phyloP scores from a whole-genome alignment of 2,888 invertebrate genomes.

The Globia sparganii region DNA sequence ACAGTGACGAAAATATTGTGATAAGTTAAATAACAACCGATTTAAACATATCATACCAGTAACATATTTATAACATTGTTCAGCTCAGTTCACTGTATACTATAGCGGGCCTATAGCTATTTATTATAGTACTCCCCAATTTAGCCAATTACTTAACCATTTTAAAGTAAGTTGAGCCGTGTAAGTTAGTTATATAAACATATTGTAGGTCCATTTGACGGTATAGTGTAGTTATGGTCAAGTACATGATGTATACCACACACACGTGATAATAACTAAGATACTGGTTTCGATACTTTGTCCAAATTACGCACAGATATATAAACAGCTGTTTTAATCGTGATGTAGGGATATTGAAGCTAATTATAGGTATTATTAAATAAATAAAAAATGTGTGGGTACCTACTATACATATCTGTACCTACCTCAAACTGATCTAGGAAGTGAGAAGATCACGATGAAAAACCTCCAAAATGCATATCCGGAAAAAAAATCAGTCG shows the following conservation, averaged over 20 bases:
- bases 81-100: no score
- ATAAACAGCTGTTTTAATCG: not conserved
- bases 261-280: not conserved
- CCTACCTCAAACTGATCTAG: not conserved
- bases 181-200: not conserved
- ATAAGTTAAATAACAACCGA: slow-evolving; percentile 14
- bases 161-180: not conserved
- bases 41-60: not conserved
- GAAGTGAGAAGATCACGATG: not conserved
- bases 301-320: not conserved
- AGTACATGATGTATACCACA: not conserved
- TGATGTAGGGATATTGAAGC: not conserved
- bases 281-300: not conserved
- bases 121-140: no score
- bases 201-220: not conserved
- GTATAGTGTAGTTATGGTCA: not conserved
- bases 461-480: not conserved
- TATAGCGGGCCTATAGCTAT: no score
- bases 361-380: not conserved
- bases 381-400: not conserved
- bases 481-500: not conserved
- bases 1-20: slow-evolving; percentile 41
- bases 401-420: not conserved
- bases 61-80: no score
- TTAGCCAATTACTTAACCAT: not conserved